phyloP scores from a whole-genome alignment of 1,140 invertebrate genomes.

The Leptestheria dahalacensis region DNA sequence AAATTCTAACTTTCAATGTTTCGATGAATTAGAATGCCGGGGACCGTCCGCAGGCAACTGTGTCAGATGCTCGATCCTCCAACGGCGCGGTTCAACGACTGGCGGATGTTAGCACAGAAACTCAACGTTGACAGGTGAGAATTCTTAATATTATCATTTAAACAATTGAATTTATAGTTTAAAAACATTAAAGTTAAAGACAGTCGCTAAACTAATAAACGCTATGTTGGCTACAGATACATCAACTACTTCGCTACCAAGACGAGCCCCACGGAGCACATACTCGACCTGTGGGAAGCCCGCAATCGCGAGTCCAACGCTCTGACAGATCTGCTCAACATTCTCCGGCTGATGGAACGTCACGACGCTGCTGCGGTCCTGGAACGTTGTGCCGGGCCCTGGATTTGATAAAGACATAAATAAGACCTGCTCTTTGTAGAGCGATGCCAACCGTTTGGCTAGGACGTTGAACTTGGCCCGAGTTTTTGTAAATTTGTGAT shows the following conservation, averaged over 20 bases:
- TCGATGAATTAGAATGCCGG: conserved; percentile 47
- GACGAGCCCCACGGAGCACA: conserved; percentile 87
- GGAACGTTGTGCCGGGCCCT: conserved; percentile 70
- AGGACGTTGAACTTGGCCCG: too few species aligned
- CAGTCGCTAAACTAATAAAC: too few species aligned
- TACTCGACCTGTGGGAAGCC: conserved; percentile 90
- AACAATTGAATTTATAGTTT: too few species aligned
- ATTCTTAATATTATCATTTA: background rate
- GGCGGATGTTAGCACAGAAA: conserved; percentile 78
- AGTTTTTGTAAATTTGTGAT: too few species aligned
- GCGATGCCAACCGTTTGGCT: too few species aligned
- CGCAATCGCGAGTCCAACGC: conserved; percentile 71
- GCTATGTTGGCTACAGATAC: conserved; percentile 51
- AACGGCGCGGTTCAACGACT: conserved; percentile 79
- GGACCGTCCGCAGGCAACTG: conserved; percentile 62
- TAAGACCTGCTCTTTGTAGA: too few species aligned
- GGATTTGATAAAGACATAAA: conserved; percentile 24
- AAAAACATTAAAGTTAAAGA: too few species aligned
- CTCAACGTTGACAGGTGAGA: conserved; percentile 71
- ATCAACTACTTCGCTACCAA: conserved; percentile 94
- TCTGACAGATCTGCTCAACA: conserved; percentile 72
- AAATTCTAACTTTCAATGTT: too few species aligned
- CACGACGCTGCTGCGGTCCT: conserved; percentile 75
- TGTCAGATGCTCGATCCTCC: conserved; percentile 80
- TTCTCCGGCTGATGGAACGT: conserved; percentile 79